phyloP scores from a whole-genome alignment of 1,140 invertebrate species.

The Aphis craccivora region DNA sequence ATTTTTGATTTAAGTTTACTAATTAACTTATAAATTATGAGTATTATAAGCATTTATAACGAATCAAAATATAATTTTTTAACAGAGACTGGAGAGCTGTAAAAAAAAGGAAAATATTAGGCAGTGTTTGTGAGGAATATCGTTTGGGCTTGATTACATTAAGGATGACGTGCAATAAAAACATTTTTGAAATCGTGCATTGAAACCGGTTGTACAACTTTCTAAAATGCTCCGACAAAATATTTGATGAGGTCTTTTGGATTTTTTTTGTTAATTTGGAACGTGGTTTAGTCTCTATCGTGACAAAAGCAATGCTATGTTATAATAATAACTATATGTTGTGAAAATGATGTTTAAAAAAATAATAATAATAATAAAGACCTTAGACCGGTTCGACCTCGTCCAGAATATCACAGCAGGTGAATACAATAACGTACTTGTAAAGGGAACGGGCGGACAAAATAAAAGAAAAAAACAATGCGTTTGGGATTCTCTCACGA shows the following conservation, averaged over 20 bases:
- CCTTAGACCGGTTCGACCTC: slow-evolving; percentile 31
- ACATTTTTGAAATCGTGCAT: neutral
- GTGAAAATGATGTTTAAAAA: neutral
- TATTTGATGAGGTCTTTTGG: neutral
- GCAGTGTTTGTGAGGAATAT: neutral
- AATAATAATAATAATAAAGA: slow-evolving; percentile 19
- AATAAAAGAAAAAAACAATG: slow-evolving; percentile 23
- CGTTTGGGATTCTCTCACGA: slow-evolving; percentile 19
- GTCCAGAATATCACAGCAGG: slow-evolving; percentile 32
- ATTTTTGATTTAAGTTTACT: too few relatives aligned
- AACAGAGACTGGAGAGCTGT: neutral
- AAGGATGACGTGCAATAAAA: neutral
- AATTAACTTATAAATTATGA: neutral
- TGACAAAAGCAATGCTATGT: slow-evolving; percentile 3
- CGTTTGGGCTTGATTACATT: neutral
- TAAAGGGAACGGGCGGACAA: neutral
- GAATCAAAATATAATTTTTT: too few relatives aligned
- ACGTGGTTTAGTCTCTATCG: neutral
- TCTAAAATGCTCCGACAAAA: slow-evolving; percentile 18
- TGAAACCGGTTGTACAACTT: slow-evolving; percentile 14
- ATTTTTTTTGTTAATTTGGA: neutral
- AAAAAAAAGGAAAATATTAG: neutral
- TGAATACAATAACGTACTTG: slow-evolving; percentile 21
- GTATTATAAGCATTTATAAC: too few relatives aligned
- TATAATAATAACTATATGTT: slow-evolving; percentile 10